phyloP scores from a whole-genome alignment of 2,888 invertebrate species.

The Ernsta delagoae region DNA sequence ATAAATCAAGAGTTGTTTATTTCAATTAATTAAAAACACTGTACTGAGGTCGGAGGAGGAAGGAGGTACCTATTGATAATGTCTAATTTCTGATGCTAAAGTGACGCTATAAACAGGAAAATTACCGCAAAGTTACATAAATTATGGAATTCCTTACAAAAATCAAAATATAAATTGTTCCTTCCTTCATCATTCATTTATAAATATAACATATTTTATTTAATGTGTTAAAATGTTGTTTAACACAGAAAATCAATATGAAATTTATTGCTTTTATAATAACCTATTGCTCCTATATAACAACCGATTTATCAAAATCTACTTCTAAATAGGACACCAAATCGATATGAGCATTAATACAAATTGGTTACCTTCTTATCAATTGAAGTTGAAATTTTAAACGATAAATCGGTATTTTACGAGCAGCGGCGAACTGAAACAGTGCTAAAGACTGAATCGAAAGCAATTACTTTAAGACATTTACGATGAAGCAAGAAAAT shows the following conservation, averaged over 20 bases:
- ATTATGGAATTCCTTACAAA: too few relatives aligned
- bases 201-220: too few relatives aligned
- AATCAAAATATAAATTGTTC: too few relatives aligned
- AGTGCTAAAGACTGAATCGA: conserved; percentile 72
- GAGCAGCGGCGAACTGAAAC: conserved; percentile 52
- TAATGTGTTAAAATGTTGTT: too few relatives aligned
- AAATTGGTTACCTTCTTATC: conserved; percentile 14
- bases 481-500: conserved; percentile 76
- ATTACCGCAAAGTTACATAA: neutral
- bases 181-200: neutral
- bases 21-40: conserved; percentile 13
- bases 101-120: conserved; percentile 19
- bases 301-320: neutral
- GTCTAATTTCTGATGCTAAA: conserved; percentile 24
- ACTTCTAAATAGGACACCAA: neutral
- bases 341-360: conserved; percentile 8
- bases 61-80: conserved; percentile 17
- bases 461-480: conserved; percentile 79
- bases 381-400: conserved; percentile 17
- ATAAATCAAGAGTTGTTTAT: conserved; percentile 40
- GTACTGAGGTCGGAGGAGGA: neutral
- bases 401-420: conserved; percentile 42
- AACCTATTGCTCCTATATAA: too few relatives aligned
- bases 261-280: neutral
- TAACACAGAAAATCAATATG: neutral